Evolutionary conservation across 2,888 invertebrate species (phyloP).

Genomic region (Azorinus chamasolen): DNA sequence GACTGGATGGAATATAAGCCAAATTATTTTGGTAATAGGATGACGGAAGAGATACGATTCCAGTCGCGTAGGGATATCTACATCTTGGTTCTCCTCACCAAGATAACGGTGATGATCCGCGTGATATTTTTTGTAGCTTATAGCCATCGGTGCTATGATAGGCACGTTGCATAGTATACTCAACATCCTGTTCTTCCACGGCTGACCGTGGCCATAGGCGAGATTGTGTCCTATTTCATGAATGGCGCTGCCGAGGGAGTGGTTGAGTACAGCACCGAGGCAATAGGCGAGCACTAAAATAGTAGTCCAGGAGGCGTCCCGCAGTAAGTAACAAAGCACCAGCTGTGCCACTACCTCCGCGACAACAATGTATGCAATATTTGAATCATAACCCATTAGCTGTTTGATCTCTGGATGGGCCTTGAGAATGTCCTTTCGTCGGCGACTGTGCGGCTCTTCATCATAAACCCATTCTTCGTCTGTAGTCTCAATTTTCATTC

Average conservation of each 20-base stretch:
- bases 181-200: slow-evolving; percentile 81
- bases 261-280: slow-evolving; percentile 84
- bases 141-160: slow-evolving; percentile 84
- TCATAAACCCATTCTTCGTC: slow-evolving; percentile 94
- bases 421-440: slow-evolving; percentile 95
- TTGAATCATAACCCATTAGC: slow-evolving; percentile 85
- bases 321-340: slow-evolving; percentile 75
- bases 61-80: slow-evolving; percentile 85
- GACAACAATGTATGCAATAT: slow-evolving; percentile 79
- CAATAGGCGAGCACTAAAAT: slow-evolving; percentile 80
- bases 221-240: slow-evolving; percentile 86
- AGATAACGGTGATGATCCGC: slow-evolving; percentile 85
- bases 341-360: slow-evolving; percentile 80
- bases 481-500: slow-evolving; percentile 56
- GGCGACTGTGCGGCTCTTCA: slow-evolving; percentile 98
- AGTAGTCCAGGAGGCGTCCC: slow-evolving; percentile 79
- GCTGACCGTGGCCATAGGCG: slow-evolving; percentile 84
- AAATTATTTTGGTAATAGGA: slow-evolving; percentile 84
- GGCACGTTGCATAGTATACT: slow-evolving; percentile 85
- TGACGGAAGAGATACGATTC: slow-evolving; percentile 84
- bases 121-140: slow-evolving; percentile 86
- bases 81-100: slow-evolving; percentile 85
- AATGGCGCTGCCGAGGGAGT: slow-evolving; percentile 85
- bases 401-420: slow-evolving; percentile 86
- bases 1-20: slow-evolving; percentile 84